Base-by-base conservation (phyloP, 2,113 vertebrate genomes). In the Sturnus vulgaris region DNA sequence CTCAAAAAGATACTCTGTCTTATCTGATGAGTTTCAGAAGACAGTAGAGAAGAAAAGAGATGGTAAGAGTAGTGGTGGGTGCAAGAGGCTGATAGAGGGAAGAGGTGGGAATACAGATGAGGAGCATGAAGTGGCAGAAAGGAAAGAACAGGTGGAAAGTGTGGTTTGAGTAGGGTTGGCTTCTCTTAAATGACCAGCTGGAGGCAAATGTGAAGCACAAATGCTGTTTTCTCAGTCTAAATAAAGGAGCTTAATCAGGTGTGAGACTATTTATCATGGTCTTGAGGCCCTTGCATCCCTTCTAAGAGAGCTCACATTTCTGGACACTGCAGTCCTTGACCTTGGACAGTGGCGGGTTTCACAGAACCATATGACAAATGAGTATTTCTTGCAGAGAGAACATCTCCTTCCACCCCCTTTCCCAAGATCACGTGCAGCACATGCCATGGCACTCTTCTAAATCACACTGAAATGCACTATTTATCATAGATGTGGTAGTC, bases 271-370 rank as follows among this genome's bases (percentile, higher is more conserved):
- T 98, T 95, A 96, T 97, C 96, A 97, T 72, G 77, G 31, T 93
- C 87, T 91, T 93, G 92, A 93, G 95, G 89, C 75, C 92, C 83
- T 94, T 47, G 27, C 79, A 86, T 80, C 73, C 83, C 69, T 87
- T 95, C 87, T 93, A 90, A 82, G 82, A 97, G 90, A 96, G 91
- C 77, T 96, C 88, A 91, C 81, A 70, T 95, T 97, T 97, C 86
- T 97, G 95, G 97, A 96, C 84, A 90, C 90, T 91, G 90, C 50
- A 96, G 95, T 96, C 97, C 95, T 97, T 98, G 97, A 98, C 97
- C 97, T 98, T 98, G 94, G 89, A 82, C 37, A 87, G 84, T 78
- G 90, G 80, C 53, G 30, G 87, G 82, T 78, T 95, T 96, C 88
- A 94, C 60, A 96, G 86, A 97, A 85, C 92, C 86, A 86, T 65